These are phyloP conservation scores for Epistrophe grossulariae DNA, from an alignment of 2,888 invertebrate genomes.

Conservation along the genomic window DNA sequence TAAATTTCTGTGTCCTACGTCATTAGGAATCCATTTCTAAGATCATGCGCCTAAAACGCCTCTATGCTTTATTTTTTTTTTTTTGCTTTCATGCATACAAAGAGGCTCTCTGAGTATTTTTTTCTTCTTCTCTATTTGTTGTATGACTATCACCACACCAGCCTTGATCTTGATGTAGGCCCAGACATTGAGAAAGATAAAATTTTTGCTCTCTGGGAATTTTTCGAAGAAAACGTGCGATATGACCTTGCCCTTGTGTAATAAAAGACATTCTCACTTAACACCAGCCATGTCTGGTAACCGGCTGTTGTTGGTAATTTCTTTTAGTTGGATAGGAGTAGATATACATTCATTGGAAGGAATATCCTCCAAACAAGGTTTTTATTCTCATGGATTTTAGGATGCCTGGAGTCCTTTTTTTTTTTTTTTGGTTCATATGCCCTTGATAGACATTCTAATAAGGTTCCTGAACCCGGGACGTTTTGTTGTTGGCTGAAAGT, in stretches of 20 bases:
- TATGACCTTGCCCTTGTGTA: constrained; percentile 71
- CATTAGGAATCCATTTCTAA: constrained; percentile 35
- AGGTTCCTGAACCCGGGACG: constrained; percentile 69
- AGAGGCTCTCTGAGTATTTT: constrained; percentile 19
- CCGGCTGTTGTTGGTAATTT: constrained; percentile 52
- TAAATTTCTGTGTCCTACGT: constrained; percentile 44
- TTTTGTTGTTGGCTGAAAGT: constrained; percentile 27
- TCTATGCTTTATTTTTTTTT: constrained; percentile 9
- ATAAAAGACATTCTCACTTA: constrained; percentile 40
- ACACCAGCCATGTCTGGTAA: constrained; percentile 52
- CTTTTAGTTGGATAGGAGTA: constrained; percentile 42
- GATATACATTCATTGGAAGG: constrained; percentile 27
- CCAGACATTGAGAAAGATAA: constrained; percentile 29
- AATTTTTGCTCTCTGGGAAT: constrained; percentile 11
- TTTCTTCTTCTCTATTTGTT: constrained; percentile 37
- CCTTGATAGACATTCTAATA: constrained; percentile 68
- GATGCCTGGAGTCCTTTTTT: not conserved
- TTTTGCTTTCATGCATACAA: not conserved
- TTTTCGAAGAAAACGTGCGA: constrained; percentile 20
- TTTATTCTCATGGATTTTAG: constrained; percentile 45
- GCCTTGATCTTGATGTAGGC: constrained; percentile 52
- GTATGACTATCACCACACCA: constrained; percentile 28
- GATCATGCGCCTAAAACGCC: constrained; percentile 50
- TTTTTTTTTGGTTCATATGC: not conserved
- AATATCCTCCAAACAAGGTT: constrained; percentile 45